Base-by-base conservation (phyloP, 30 jellyfish, hydroid and myxozoan species). In the Nemopilema nomurai region DNA sequence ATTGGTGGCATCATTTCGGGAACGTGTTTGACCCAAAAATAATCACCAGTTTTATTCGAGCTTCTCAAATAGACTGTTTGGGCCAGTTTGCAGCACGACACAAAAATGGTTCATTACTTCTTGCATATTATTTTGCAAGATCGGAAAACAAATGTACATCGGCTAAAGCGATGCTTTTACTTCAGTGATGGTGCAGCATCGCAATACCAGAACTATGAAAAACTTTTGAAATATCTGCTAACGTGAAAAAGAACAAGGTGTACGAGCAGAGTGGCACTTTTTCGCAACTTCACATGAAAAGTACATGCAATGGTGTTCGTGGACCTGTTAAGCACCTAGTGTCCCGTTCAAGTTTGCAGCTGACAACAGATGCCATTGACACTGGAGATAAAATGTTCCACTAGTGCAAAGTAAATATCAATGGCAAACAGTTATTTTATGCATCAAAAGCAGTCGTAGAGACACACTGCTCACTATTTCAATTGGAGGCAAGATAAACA, bases 321-420 rank as follows among this genome's bases (percentile, higher is more conserved):
- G n/a, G n/a, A n/a, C n/a, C n/a, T n/a, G n/a, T n/a, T n/a, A 69
- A 68, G 65, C 80, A 28, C 19, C 79, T 82, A 18, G 90, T 82
- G 28, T 82, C 90, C 19, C 90, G 90, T 20, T 91, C 91, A 49
- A 82, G 91, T 49, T 51, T 81, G 23, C 90, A 68, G 90, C 18
- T 49, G 74, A 49, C 74, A 16, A 29, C 85, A 74, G 85, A 51
- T 6, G 19, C 49, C 81, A 74, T 74, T 23, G 8, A 29, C 49
- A 29, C 85, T 3, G 75, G 24, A 16, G 79, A 51, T 6, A 28
- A 78, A 50, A 28, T n/a, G n/a, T n/a, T n/a, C n/a, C n/a, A n/a
- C n/a, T n/a, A n/a, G n/a, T n/a, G n/a, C n/a, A n/a, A n/a, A 50
- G 83, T 9, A 53, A 25, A 82, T 67, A 79, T 79, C 49, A 23